Base-by-base conservation (phyloP, 2,888 invertebrate genomes). In the Spialia ferax region DNA sequence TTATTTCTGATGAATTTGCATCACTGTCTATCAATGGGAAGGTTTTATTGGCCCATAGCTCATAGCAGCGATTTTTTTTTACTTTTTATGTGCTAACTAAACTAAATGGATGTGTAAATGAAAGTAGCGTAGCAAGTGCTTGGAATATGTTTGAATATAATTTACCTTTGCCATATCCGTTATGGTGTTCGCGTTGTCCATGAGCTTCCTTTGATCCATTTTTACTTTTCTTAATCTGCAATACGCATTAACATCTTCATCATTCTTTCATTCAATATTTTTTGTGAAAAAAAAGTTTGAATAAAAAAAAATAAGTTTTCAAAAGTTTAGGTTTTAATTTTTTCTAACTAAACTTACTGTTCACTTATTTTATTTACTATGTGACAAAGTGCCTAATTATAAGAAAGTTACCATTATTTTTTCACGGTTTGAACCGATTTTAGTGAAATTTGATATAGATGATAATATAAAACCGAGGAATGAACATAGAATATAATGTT, bases 91-190 rank as follows among this genome's bases (percentile, higher is more conserved):
- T 88, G 86, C 82, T 79, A 74, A 70, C 81, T 85, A 85, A 74
- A 79, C 82, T 86, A 88, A 83, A 91, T 88, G 87, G 80, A 81
- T 83, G 86, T 81, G 75, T 88, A 75, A 77, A 89, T 88, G 88
- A 87, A 86, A 90, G 86, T 91, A 92, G 91, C 92, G 82, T 81
- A 78, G 83, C 55, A 35, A 32, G 60, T 66, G 60, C 60, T 8
- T 8, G 5, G 18, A 48, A 32, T 1, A 55, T 32, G 13, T 23
- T 11, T 61, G 71, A 77, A 77, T 71, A 77, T 71, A 76, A 88
- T 91, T 94, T 96, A 99, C 99, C 97, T 99, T 99, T 81, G 99
- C 99, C 98, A 99, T 99, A 88, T 99, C 99, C 70, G 99, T 99
- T 89, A 99, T 97, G 70, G 99, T 99, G 85, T 99, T 99, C 77